These are phyloP conservation scores for Epistrophella euchroma DNA, from an alignment of 2,888 invertebrate genomes.

Conservation along the genomic window DNA sequence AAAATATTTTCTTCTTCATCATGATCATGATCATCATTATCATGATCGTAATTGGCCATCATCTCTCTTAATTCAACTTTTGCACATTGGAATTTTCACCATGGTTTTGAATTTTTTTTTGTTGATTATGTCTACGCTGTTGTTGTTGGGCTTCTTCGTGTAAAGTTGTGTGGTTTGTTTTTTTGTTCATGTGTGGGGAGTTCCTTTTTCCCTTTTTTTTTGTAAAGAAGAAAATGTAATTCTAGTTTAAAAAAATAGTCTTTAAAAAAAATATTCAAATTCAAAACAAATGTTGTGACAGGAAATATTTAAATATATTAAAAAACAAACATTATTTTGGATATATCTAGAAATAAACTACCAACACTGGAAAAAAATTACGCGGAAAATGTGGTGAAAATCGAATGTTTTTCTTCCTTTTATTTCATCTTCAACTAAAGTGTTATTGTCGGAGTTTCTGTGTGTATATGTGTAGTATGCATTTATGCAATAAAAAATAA, in stretches of 20 bases:
- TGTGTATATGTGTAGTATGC: constrained; percentile 41
- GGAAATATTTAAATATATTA: not conserved
- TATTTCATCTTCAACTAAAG: constrained; percentile 53
- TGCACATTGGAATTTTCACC: constrained; percentile 75
- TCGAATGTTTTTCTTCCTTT: constrained; percentile 33
- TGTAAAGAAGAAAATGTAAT: not conserved
- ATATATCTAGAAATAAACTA: not conserved
- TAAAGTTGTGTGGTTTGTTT: constrained; percentile 66
- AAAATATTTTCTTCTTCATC: constrained; percentile 50
- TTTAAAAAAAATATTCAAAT: not conserved
- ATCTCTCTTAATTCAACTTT: constrained; percentile 72
- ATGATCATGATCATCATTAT: constrained; percentile 46
- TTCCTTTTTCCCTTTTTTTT: constrained; percentile 2
- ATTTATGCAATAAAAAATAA: constrained; percentile 46
- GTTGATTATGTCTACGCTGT: constrained; percentile 25
- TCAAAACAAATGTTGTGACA: not conserved
- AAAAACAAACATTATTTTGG: not conserved
- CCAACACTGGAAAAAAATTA: not conserved
- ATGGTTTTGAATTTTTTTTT: constrained; percentile 54
- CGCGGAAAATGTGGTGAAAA: constrained; percentile 52
- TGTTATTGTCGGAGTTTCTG: constrained; percentile 43
- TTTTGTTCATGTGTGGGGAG: constrained; percentile 43
- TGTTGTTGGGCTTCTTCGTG: constrained; percentile 61
- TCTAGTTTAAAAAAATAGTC: not conserved
- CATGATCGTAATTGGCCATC: constrained; percentile 70